Base-by-base conservation (phyloP, 2,113 vertebrate genomes). In the Ctenodactylus gundi region DNA sequence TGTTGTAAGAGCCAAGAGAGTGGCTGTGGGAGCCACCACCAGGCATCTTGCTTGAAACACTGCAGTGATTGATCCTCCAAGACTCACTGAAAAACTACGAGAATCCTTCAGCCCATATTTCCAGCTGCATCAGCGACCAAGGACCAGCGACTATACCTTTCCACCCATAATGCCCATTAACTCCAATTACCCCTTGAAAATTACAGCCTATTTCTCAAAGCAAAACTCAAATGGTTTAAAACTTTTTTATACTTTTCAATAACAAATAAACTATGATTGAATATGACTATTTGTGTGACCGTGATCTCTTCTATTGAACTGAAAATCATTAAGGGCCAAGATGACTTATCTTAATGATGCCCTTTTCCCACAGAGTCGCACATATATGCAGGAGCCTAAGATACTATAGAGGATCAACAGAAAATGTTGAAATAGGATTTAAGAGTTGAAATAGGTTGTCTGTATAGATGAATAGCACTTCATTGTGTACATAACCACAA, bases 361-460 rank as follows among this genome's bases (percentile, higher is more conserved):
- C 18, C 49, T 31, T 93, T 67, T 70, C 20, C 46, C 53, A 92
- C 76, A 65, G 14, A 75, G 18, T 92, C 51, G 88, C 20, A 91
- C 65, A 88, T 4, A 70, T 25, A 39, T 46, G 49, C 25, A n/a
- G 20, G 51, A 36, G 23, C 44, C 60, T 78, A 44, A 86, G 20
- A 82, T 31, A 60, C 44, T 14, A 34, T 13, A 88, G 53, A 58
- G 64, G 23, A 58, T 87, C 39, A 68, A 89, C 36, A 73, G 62
- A 84, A 86, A 86, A 64, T 31, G 46, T 94, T 75, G 27, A 44
- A 53, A 70, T 92, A 80, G 73, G 96, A 92, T 60, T 57, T 46
- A 86, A 36, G 41, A 93, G 34, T 77, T 49, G n/a, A 92, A 92
- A 88, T 41, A 70, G 76, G 1, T n/a, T n/a, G n/a, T n/a, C n/a